Base-by-base conservation (phyloP, 2,888 invertebrate species). In the Lamellibrachia satsuma region DNA sequence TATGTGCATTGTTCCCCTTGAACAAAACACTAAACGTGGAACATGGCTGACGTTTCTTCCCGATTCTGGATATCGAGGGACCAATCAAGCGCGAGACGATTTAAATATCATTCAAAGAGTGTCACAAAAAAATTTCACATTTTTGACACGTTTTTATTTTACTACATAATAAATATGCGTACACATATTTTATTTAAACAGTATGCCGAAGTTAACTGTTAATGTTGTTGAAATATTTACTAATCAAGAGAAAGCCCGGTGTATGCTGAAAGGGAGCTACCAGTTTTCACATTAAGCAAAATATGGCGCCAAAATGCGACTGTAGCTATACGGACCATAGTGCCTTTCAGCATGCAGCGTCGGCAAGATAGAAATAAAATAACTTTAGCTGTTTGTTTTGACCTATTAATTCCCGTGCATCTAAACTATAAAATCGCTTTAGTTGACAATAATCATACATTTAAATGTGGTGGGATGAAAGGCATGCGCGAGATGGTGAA, bases 31-130 rank as follows among this genome's bases (percentile, higher is more conserved):
- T 75, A 75, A 75, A 75, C 75, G 75, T 75, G 22, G 75, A 75
- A 75, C 75, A 75, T 75, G 75, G 75, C 75, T n/a, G 75, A 75
- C 75, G 75, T 75, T 75, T 75, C 75, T 75, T 75, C 75, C 75
- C 22, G 22, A 75, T 75, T 75, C n/a, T 75, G 75, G 22, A 6
- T 15, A 75, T 75, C 75, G 75, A 75, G 75, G 75, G 75, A 22
- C 75, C 75, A 75, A 22, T 75, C 75, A 75, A 22, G 15, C 75
- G 75, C 75, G 22, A 75, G 75, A 22, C 75, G 75, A 6, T 75
- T 75, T 75, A 75, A 75, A 75, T 75, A 75, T 15, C 15, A 22
- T 75, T 75, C 22, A 75, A 75, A 75, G 75, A 75, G 22, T 75
- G 22, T 22, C 75, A 75, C 22, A 75, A 75, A 22, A 0, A 75